Base-by-base conservation (phyloP, 2,888 invertebrate species). In the Argyra leucocephala region DNA sequence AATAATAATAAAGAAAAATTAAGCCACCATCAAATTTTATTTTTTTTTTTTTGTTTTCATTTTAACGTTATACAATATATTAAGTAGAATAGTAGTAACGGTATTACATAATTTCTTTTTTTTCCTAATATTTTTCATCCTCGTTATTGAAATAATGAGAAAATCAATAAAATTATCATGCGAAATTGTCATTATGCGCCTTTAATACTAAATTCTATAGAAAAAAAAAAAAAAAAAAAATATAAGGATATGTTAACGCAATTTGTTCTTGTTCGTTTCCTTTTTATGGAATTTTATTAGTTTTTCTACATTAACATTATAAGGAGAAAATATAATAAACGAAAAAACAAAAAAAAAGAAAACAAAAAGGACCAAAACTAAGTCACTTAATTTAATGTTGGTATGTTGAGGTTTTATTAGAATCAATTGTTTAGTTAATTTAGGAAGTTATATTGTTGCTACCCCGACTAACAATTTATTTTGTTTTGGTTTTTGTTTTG, bases 101-200 rank as follows among this genome's bases (percentile, higher is more conserved):
- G 48, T 48, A 18, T 48, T 18, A 48, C 18, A 48, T 18, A n/a
- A 18, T 48, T 48, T 18, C n/a, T 2, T 48, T 48, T 48, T 48
- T 48, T 37, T 37, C 12, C 12, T 37, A 5, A 37, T 37, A 10
- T 48, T 48, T 12, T 48, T n/a, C 48, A 48, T 9, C 18, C 15
- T 31, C 10, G 12, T 48, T 48, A 48, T 48, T 48, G 48, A 48
- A 48, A 48, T 48, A 48, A 48, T 48, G 48, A 48, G 48, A 48
- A 48, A 48, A 48, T 48, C 48, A 48, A 48, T 48, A 48, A 48
- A 48, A 48, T 48, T 48, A 48, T 48, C 48, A 48, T 48, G 48
- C 48, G 48, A 48, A 48, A 48, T 48, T 48, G 48, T 48, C 48
- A 48, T 48, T 48, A 48, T 48, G 48, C 48, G 48, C n/a, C 48